Evolutionary conservation across 1,140 invertebrate species (phyloP), one percentile per base, ranked within the genome.

Genomic region (Piezodorus guildinii): DNA sequence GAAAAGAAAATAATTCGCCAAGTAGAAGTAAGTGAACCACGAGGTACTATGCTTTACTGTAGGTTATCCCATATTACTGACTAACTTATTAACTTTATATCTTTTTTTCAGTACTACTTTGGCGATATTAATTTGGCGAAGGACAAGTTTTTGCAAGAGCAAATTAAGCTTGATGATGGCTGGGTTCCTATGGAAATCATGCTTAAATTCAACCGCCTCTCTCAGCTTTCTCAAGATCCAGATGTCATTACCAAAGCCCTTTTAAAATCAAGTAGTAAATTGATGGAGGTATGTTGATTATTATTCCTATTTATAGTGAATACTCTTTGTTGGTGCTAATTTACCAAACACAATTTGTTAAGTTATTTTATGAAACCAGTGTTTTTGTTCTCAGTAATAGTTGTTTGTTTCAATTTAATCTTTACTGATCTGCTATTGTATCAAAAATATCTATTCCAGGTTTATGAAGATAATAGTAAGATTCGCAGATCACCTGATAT

Each of bases 141-240:
- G 66, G 94, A 98, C 72, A 94, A 91, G 72, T 97, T 96, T 72
- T 76, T 97, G 3, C 83, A 84, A 66, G 85, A 90, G 67, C 84
- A 94, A 75, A 82, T 90, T 1, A 86, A 85, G 69, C 75, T 87
- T 65, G 87, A 95, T 69, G 84, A 94, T 69, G 94, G 94, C 10
- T 97, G 93, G 94, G 80, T 98, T 25, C 82, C 90, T 2, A 72
- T 97, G 44, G 82, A 86, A 0, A 82, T 87, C 1, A 83, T 98
- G 76, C 76, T 90, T 30, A 94, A 85, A 66, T 98, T 97, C 71
- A 94, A 96, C 70, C 80, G 92, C 25, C 77, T 98, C 44, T 84
- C 89, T 1, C 75, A 80, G 25, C 70, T 97, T 0, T 82, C 83
- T 3, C 82, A 76, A 52, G 86, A 96, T 71, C 61, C 73, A 0